Conservation (phyloP, 2,113 vertebrate species). For the Isurus oxyrinchus region DNA sequence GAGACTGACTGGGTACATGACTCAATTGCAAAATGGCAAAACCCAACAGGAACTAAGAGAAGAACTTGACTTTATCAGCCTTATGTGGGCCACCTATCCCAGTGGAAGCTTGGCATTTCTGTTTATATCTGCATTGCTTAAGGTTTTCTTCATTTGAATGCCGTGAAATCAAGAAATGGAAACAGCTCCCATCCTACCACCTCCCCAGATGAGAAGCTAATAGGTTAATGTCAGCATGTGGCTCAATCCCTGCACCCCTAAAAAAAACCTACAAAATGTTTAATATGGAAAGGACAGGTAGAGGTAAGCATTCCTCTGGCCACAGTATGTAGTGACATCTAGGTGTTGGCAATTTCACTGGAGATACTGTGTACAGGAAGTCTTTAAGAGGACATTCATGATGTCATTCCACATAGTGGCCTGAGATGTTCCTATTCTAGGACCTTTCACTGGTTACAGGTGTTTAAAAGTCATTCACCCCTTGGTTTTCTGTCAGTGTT, state of each 20-base stretch:
- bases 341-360: neutral
- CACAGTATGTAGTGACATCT: neutral
- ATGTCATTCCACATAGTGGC: neutral
- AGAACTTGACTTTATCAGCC: neutral
- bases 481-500: conserved; percentile 1
- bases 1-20: neutral
- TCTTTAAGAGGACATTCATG: neutral
- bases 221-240: neutral
- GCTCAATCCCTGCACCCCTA: neutral
- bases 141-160: neutral
- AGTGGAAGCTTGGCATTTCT: neutral
- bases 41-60: no score
- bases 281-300: neutral
- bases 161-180: neutral
- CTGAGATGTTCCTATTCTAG: neutral
- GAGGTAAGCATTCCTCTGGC: neutral
- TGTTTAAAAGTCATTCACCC: conserved; percentile 8
- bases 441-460: neutral
- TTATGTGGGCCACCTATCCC: neutral
- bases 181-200: neutral
- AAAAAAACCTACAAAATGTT: neutral
- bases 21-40: neutral
- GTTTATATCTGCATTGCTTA: neutral
- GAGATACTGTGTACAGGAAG: neutral
- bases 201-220: neutral